These are phyloP conservation scores for Zoanthus sociatus DNA, from an alignment of 92 coral and sea anemone genomes.

Conservation along the genomic window DNA sequence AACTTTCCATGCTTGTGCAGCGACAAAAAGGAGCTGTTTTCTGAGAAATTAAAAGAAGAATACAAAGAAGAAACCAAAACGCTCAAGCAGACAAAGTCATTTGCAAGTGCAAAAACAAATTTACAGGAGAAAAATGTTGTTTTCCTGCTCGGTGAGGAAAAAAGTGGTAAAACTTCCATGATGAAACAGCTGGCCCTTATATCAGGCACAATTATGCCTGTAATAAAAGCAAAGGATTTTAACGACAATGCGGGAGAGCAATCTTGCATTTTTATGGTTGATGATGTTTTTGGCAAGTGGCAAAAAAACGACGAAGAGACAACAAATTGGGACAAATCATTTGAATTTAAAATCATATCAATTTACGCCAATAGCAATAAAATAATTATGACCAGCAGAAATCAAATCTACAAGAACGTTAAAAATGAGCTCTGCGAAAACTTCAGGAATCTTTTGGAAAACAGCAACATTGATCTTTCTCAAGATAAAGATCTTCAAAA, in stretches of 20 bases:
- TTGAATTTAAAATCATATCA: neutral
- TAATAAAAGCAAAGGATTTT: neutral
- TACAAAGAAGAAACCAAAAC: neutral
- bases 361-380: neutral
- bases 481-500: too few species aligned
- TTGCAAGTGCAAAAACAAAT: neutral
- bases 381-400: too few species aligned
- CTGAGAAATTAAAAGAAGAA: neutral
- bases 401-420: too few species aligned
- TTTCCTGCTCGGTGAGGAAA: neutral
- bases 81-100: neutral
- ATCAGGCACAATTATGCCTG: neutral
- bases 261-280: neutral
- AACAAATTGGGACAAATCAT: neutral
- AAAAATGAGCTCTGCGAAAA: too few species aligned
- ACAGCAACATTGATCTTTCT: too few species aligned
- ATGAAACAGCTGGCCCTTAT: neutral
- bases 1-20: neutral
- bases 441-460: too few species aligned
- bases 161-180: conserved; percentile 4
- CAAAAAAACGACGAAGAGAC: neutral
- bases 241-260: neutral
- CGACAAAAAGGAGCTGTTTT: neutral
- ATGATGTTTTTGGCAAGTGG: conserved; percentile 23
- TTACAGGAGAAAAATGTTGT: neutral